Base-by-base conservation (phyloP, 2,888 invertebrate species). In the Ophioninae sp. region DNA sequence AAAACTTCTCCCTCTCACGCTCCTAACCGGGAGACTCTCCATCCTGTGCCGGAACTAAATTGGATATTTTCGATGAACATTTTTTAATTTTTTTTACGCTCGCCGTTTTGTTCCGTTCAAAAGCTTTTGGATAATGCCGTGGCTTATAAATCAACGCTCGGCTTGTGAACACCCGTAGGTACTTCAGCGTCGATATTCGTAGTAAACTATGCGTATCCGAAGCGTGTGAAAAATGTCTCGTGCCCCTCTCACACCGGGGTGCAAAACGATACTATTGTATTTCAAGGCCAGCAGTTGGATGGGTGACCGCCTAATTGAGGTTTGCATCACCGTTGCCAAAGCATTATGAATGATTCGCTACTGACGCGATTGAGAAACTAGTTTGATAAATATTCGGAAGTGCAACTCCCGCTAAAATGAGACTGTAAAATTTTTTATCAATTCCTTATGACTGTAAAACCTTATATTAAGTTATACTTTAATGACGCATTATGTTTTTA, bases 171-270 rank as follows among this genome's bases (percentile, higher is more conserved):
- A 37, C 65, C 74, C 79, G 61, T 41, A 64, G 65, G 70, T 77
- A 69, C 81, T 74, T 75, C 44, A 81, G 70, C 70, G 72, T 84
- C 81, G 83, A 84, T 84, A 84, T 86, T 84, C 80, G 82, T 82
- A 85, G 84, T 82, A 85, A 87, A 87, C 85, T 87, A 80, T 85
- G 85, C 86, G 85, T 87, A 83, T 85, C 86, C 78, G 74, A 86
- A 79, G 79, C 86, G 86, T 86, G 86, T 87, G 86, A 87, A 87
- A 86, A 86, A 85, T 82, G 83, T 84, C 86, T 86, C 85, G 80
- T 50, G 50, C 50, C 81, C 81, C 84, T 79, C 78, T 80, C 62
- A 56, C 79, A 75, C 81, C 81, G 76, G 70, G 57, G 64, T 23
- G 56, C 64, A 21, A 67, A 76, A 65, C 76, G 68, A 68, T 44